A percentile compares a stretch with the other conserved stretches of the same genome.
Conservation (phyloP, 2,888 invertebrate genomes). For the Lochmaea capreae region DNA sequence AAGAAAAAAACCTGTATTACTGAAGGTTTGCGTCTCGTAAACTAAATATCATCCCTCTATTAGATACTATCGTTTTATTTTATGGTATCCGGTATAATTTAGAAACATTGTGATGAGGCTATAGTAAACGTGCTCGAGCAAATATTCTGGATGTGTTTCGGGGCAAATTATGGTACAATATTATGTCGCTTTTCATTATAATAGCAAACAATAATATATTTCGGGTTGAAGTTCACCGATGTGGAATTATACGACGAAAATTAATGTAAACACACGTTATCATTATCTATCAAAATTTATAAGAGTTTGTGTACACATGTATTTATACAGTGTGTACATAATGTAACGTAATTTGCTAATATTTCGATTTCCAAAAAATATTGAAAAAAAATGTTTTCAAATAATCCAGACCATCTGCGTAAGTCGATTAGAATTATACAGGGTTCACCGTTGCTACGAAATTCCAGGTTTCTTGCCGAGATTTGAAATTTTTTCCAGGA, state of each 20-base stretch:
- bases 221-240: slow-evolving; percentile 8
- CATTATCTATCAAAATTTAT: neutral
- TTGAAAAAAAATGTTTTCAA: too few species aligned
- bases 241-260: slow-evolving; percentile 1
- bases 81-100: neutral
- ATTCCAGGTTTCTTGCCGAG: too few species aligned
- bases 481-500: too few species aligned
- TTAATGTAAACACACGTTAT: neutral
- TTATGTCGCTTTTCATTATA: slow-evolving; percentile 16
- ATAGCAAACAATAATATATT: slow-evolving; percentile 15
- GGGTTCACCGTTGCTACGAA: too few species aligned
- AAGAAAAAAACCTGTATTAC: too few species aligned
- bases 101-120: slow-evolving; percentile 1
- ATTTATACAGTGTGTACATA: too few species aligned
- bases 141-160: slow-evolving; percentile 12
- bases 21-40: too few species aligned
- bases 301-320: too few species aligned
- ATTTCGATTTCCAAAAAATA: too few species aligned
- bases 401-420: too few species aligned
- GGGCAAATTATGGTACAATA: slow-evolving; percentile 3
- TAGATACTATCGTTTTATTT: neutral
- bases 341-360: too few species aligned
- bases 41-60: neutral
- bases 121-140: slow-evolving; percentile 6
- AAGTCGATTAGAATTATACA: too few species aligned